These are phyloP conservation scores for Piscicola geometra DNA, from an alignment of 2,888 invertebrate genomes.

Conservation along the genomic window DNA sequence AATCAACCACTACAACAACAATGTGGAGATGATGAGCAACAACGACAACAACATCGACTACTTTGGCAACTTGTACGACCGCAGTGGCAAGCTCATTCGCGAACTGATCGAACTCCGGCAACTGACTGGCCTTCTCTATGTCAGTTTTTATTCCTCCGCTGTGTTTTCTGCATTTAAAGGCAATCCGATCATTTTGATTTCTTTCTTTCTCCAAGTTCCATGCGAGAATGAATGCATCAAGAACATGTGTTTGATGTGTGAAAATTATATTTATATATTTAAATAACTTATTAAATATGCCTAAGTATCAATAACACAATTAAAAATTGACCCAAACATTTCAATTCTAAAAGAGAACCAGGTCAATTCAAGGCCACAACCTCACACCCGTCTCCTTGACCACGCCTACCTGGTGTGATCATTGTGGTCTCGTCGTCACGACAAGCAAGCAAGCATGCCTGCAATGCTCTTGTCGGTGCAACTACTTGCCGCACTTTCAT, in stretches of 20 bases:
- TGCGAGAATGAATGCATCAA: too few relatives aligned
- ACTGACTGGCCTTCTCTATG: slow-evolving; percentile 1
- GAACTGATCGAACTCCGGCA: not conserved
- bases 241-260: too few relatives aligned
- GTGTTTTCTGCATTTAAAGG: too few relatives aligned
- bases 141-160: too few relatives aligned
- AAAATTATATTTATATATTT: not conserved
- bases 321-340: too few relatives aligned
- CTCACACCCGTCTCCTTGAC: not conserved
- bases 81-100: not conserved
- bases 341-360: too few relatives aligned
- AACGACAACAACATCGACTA: too few relatives aligned
- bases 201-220: too few relatives aligned
- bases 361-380: not conserved
- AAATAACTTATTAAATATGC: not conserved
- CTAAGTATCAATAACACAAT: not conserved
- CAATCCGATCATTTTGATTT: too few relatives aligned
- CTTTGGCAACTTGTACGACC: not conserved
- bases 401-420: slow-evolving; percentile 11
- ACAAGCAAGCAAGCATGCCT: not conserved
- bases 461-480: not conserved
- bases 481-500: not conserved
- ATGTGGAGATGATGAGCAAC: too few relatives aligned
- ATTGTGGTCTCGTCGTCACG: slow-evolving; percentile 1
- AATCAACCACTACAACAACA: too few relatives aligned